Base-by-base conservation (phyloP, 2,797 vertebrate genomes). In the Sebastolobus altivelis region DNA sequence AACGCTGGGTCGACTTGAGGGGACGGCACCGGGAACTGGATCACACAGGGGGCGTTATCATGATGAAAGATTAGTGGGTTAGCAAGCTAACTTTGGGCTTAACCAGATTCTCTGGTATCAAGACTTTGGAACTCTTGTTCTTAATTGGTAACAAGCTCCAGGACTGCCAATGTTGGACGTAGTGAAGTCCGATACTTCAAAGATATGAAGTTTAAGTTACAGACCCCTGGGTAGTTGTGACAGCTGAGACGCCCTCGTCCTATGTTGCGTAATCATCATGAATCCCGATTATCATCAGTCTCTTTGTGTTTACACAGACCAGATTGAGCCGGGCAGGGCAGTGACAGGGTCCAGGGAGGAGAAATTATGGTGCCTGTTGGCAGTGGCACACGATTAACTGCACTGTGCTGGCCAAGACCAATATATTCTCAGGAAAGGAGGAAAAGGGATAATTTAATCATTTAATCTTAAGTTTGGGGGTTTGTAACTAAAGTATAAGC, bases 221-320 rank as follows among this genome's bases (percentile, higher is more conserved):
- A 35, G 56, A 35, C 8, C 29, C 18, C 14, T 29, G 46, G 25
- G 49, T 56, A 25, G 56, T 37, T 84, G 14, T 58, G 13, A 25
- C 20, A 38, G 54, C 67, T 27, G 22, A 40, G 35, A 25, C 4
- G 54, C n/a, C 20, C 3, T 65, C 1, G 3, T 52, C 22, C 7
- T 25, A 2, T 72, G 37, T 73, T 62, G 37, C 2, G 2, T 62
- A 70, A 75, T 63, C 18, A 9, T n/a, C 46, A 37, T 6, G 46
- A 72, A 70, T 80, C 61, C 40, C 10, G 8, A 62, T 40, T 62
- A 22, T 62, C 20, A 43, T 72, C 67, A 55, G 54, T 12, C 2
- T 55, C 31, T 65, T 59, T 59, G 70, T 46, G 65, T 81, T 77
- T 58, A 61, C 25, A 81, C n/a, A 46, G 22, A 54, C 16, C 49